Evolutionary conservation across 2,797 vertebrate species (phyloP), one percentile per base, ranked within the genome.

Genomic region (Danionella dracula): DNA sequence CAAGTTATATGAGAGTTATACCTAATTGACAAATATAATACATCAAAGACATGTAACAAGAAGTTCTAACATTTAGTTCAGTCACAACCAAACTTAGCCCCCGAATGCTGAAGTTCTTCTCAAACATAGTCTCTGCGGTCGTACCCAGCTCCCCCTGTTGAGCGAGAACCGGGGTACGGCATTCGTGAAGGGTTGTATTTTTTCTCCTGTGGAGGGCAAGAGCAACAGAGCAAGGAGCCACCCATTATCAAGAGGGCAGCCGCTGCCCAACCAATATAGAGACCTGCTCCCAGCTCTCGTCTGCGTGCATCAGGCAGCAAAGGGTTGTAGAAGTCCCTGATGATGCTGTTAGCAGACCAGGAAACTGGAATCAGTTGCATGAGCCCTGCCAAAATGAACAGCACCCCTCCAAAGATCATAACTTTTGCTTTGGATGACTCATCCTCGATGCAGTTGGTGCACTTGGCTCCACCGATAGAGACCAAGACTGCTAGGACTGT

Each of bases 121-220:
- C 83, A 95, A 45, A 96, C 93, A 0, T 95, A 97, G 89, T 98
- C 95, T 81, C 92, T 95, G 82, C 91, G 88, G 82, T 97, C 94
- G 1, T 97, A 91, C 66, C 85, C 77, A 70, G 82, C 85, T 4
- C 64, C 71, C 51, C 84, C 84, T 11, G 86, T 82, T 0, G 95
- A 94, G 67, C 90, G 86, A 0, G 93, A 84, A 1, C 88, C 89
- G 0, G 93, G 94, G 79, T 96, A 96, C 11, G 90, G 85, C 86
- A 93, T 87, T 66, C 93, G 86, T 20, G 93, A 72, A 0, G 88
- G 74, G 70, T 83, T 78, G 71, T 94, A 94, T 72, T 90, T 89
- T 76, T 91, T 89, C 1, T 94, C 90, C 4, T 84, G 85, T 7
- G 94, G 94, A 0, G 94, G 95, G 49, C 95, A 98, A 51, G 93